Evolutionary conservation across 2,113 vertebrate genomes (phyloP).

Genomic region (Sterna hirundo): DNA sequence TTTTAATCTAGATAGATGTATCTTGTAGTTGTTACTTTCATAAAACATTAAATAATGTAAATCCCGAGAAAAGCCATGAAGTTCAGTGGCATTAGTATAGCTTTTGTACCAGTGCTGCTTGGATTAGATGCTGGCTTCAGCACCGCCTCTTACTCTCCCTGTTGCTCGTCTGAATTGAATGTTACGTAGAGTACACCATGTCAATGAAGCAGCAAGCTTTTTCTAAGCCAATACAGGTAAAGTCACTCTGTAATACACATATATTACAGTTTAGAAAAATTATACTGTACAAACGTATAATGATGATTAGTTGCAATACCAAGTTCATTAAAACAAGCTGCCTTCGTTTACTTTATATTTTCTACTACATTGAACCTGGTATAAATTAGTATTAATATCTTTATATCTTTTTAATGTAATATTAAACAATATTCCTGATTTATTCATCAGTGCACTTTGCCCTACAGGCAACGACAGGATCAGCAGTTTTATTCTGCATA

Average conservation of each 20-base stretch:
- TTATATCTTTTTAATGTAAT: slow-evolving; percentile 57
- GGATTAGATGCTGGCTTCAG: not conserved
- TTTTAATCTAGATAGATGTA: not conserved
- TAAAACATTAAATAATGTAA: not conserved
- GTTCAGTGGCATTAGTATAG: not conserved
- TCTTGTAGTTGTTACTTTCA: not conserved
- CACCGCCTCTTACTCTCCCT: not conserved
- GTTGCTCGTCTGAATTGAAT: not conserved
- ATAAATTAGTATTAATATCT: slow-evolving; percentile 45
- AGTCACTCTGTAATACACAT: not conserved
- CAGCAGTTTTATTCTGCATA: slow-evolving; percentile 41
- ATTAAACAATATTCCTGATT: slow-evolving; percentile 62
- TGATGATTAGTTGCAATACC: not conserved
- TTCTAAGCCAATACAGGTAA: not conserved
- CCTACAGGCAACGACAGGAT: slow-evolving; percentile 35
- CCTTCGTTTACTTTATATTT: not conserved
- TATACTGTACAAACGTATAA: not conserved
- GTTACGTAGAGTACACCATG: not conserved
- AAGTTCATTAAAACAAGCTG: not conserved
- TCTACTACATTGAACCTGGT: not conserved
- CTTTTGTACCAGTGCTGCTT: not conserved
- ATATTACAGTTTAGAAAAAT: not conserved
- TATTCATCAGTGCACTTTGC: slow-evolving; percentile 51
- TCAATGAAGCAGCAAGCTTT: not conserved
- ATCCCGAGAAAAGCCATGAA: not conserved